phyloP scores from a whole-genome alignment of 2,113 vertebrate species.

The Synchiropus splendidus region DNA sequence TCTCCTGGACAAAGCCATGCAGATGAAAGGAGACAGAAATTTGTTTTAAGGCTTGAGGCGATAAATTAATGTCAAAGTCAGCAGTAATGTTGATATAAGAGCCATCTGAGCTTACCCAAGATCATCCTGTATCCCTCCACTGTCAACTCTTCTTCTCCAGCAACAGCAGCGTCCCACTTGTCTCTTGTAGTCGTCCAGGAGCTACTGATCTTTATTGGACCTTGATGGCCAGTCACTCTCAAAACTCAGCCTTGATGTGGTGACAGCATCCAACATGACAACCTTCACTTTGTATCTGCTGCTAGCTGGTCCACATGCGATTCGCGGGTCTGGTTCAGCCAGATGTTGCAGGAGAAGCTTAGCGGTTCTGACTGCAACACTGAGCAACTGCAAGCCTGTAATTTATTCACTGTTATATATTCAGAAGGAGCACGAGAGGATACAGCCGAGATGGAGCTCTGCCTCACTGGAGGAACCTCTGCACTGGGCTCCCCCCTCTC shows the following conservation, averaged over 20 bases:
- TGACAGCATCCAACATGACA: constrained; percentile 25
- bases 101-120: constrained; percentile 46
- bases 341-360: constrained; percentile 36
- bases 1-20: constrained; percentile 1
- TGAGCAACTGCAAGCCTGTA: constrained; percentile 41
- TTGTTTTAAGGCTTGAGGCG: too few species aligned
- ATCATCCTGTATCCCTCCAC: constrained; percentile 58
- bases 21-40: too few species aligned
- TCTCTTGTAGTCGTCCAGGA: constrained; percentile 15
- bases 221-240: constrained; percentile 13
- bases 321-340: constrained; percentile 17
- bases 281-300: constrained; percentile 25
- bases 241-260: constrained; percentile 24
- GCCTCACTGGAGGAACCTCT: constrained; percentile 50
- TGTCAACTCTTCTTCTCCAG: constrained; percentile 29
- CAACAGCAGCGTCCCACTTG: constrained; percentile 21
- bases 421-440: constrained; percentile 36
- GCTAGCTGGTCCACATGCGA: constrained; percentile 10
- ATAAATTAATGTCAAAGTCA: constrained; percentile 4
- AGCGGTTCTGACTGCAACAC: constrained; percentile 23
- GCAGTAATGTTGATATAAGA: constrained; percentile 2
- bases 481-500: constrained; percentile 30
- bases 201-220: constrained; percentile 26
- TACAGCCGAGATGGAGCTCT: constrained; percentile 37
- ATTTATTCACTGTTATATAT: constrained; percentile 51